Conservation (phyloP, 2,797 vertebrate genomes). For the Mormyrus hasselquistii region DNA sequence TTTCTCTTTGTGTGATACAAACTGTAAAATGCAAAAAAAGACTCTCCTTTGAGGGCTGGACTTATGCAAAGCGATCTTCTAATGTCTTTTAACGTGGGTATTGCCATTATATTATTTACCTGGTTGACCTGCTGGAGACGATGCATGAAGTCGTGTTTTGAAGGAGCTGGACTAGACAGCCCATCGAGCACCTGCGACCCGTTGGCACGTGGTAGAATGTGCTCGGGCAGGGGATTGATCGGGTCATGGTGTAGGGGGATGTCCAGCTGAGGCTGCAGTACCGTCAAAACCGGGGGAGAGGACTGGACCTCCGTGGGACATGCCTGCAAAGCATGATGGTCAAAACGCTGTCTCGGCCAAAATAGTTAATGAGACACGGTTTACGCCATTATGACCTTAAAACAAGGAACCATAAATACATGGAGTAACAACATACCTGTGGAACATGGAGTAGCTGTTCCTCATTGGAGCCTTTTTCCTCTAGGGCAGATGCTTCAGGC, state of each 20-base stretch:
- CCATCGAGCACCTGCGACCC: constrained; percentile 48
- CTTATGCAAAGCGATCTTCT: not conserved
- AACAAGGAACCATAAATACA: not conserved
- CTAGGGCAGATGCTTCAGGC: constrained; percentile 49
- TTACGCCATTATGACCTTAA: not conserved
- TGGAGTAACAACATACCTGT: constrained; percentile 49
- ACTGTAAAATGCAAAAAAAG: not conserved
- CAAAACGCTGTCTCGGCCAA: constrained; percentile 49
- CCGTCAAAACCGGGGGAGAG: constrained; percentile 49
- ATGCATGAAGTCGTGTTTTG: constrained; percentile 60
- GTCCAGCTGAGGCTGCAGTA: constrained; percentile 50
- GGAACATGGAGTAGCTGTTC: constrained; percentile 53
- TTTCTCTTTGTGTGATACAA: not conserved
- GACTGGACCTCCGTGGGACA: constrained; percentile 42
- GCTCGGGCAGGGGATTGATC: constrained; percentile 46
- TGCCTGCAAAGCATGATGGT: constrained; percentile 50
- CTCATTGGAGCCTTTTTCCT: constrained; percentile 45
- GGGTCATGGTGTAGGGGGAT: constrained; percentile 39
- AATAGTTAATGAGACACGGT: not conserved
- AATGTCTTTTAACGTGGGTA: not conserved
- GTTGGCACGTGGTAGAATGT: constrained; percentile 48
- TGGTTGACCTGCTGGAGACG: constrained; percentile 58
- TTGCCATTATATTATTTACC: not conserved
- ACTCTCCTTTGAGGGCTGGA: not conserved
- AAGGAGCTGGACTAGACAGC: constrained; percentile 41